phyloP scores from a whole-genome alignment of 2,113 vertebrate species.

The Cyphomyrus plagiostoma region DNA sequence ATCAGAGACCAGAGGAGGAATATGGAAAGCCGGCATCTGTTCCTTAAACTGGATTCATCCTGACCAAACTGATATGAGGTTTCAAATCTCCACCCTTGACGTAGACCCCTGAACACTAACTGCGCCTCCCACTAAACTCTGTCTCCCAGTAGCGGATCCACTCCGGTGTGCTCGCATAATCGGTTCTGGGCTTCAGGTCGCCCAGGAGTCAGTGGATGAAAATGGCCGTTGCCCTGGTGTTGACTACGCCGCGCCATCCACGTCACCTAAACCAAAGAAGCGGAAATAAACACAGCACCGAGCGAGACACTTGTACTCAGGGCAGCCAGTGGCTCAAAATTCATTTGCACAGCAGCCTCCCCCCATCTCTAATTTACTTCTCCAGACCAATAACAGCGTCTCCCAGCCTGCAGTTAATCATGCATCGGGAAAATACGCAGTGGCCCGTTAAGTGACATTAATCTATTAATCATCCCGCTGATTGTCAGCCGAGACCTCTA shows the following conservation, averaged over 20 bases:
- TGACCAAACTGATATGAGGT: background rate
- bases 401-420: background rate
- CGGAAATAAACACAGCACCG: background rate
- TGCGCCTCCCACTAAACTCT: background rate
- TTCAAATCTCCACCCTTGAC: background rate
- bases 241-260: background rate
- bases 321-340: background rate
- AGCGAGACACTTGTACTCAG: background rate
- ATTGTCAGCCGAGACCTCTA: conserved; percentile 31
- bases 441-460: conserved; percentile 22
- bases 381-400: conserved; percentile 6
- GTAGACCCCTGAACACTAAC: background rate
- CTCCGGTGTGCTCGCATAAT: background rate
- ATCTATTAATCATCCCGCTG: conserved; percentile 37
- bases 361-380: conserved; percentile 32
- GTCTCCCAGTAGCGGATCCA: background rate
- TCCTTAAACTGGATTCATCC: background rate
- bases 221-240: background rate
- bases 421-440: conserved; percentile 23
- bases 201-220: background rate
- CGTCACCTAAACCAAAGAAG: background rate
- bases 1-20: background rate
- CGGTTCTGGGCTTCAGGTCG: background rate
- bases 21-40: too few species aligned
- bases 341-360: background rate